Base-by-base conservation (phyloP, 2,888 invertebrate species). In the Agrilus cyanescens region DNA sequence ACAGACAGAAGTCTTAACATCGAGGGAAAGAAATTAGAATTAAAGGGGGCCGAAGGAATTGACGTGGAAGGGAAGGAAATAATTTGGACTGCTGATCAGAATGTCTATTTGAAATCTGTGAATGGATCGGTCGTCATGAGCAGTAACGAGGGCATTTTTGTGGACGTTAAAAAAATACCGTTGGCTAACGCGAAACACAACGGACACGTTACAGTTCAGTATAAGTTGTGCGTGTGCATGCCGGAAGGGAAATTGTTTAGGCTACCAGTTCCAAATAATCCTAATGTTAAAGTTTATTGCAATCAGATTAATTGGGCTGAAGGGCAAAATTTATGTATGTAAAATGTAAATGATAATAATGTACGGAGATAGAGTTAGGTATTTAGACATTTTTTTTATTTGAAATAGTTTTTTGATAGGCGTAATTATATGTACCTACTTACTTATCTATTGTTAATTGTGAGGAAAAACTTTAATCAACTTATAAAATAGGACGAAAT, bases 181-280 rank as follows among this genome's bases (percentile, higher is more conserved):
- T 74, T 82, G 37, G 82, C 79, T 7, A 68, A 71, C 4, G 66
- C 72, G 14, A 59, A 61, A 16, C 60, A 57, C 44, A 37, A 20
- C 10, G 60, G 57, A 12, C 61, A 57, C 30, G 43, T 62, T 4
- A 62, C 66, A 44, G 65, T 77, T 0, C 88, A 90, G 60, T 91
- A 81, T 55, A 90, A 91, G 62, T 75, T 93, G 1, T 93, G 91
- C 54, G 82, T 90, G 1, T 91, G 91, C 57, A 88, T 89, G 85
- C 90, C 90, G 0, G 80, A 83, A 49, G 91, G 90, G 0, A 84
- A 83, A 53, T 61, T 93, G 39, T 91, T 89, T 58, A 73, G 82
- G 46, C 76, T 91, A 4, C 81, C 84, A 0, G 78, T 85, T 1
- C 76, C 80, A 0, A 71, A 73, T 0, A 77, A 76, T 1, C 67